Evolutionary conservation across 2,888 invertebrate genomes (phyloP).

Genomic region (Caenorhabditis imperialis): DNA sequence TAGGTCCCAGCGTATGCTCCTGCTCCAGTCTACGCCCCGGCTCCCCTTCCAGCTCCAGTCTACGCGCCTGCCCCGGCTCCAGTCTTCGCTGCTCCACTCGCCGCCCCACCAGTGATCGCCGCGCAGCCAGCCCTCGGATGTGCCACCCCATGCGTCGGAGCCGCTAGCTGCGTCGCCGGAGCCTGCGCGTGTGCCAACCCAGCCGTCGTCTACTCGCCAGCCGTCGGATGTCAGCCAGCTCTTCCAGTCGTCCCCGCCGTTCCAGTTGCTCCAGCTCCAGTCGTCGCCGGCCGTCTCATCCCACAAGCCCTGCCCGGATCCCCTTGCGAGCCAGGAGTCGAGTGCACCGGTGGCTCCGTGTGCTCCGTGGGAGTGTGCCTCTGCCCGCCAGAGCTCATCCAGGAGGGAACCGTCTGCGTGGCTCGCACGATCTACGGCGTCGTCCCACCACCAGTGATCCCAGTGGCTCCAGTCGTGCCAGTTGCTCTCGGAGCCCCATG

Average conservation of each 20-base stretch:
- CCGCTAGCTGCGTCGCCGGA: slow-evolving; percentile 66
- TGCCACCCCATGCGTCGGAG: slow-evolving; percentile 64
- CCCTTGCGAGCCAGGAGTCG: slow-evolving; percentile 77
- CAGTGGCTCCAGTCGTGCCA: slow-evolving; percentile 59
- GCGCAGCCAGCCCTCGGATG: slow-evolving; percentile 59
- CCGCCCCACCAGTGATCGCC: slow-evolving; percentile 50
- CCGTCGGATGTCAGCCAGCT: slow-evolving; percentile 56
- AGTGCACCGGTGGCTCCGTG: slow-evolving; percentile 77
- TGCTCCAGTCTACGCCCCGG: slow-evolving; percentile 51
- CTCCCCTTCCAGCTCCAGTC: slow-evolving; percentile 54
- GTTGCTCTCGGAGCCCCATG: slow-evolving; percentile 68
- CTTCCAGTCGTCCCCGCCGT: slow-evolving; percentile 51
- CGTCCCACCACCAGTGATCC: slow-evolving; percentile 69
- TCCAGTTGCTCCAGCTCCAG: slow-evolving; percentile 66
- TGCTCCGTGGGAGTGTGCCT: slow-evolving; percentile 77
- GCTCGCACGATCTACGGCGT: slow-evolving; percentile 76
- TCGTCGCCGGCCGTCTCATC: slow-evolving; percentile 75
- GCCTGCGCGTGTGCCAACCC: slow-evolving; percentile 71
- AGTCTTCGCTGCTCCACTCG: slow-evolving; percentile 55
- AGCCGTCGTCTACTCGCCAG: slow-evolving; percentile 66
- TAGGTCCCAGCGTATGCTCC: slow-evolving; percentile 15
- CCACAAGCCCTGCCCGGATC: slow-evolving; percentile 73
- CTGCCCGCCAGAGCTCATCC: slow-evolving; percentile 77
- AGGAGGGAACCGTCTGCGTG: slow-evolving; percentile 77
- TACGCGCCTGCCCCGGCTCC: slow-evolving; percentile 58